These are phyloP conservation scores for Akabosia matsudoensis DNA, from an alignment of 1,140 invertebrate genomes.

Conservation along the genomic window DNA sequence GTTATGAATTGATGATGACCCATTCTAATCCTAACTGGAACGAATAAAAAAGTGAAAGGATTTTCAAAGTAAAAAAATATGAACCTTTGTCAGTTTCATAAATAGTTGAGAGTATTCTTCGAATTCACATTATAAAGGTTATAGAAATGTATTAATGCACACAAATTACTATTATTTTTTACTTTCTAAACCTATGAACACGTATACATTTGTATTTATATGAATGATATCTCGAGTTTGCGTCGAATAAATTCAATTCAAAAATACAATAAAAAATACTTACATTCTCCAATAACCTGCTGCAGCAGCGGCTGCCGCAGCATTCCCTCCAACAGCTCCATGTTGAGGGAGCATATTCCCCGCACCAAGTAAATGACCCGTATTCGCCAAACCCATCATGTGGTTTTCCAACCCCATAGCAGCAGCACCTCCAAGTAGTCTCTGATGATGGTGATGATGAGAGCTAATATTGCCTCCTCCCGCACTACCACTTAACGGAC, in stretches of 20 bases:
- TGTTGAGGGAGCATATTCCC: background rate
- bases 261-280: background rate
- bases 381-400: background rate
- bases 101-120: no score
- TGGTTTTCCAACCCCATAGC: background rate
- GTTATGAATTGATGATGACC: no score
- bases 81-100: no score
- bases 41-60: no score
- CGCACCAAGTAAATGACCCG: background rate
- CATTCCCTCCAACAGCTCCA: background rate
- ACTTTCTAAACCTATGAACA: no score
- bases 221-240: background rate
- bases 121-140: no score
- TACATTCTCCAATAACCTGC: constrained; percentile 9
- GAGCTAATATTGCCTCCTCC: background rate
- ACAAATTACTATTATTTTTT: no score
- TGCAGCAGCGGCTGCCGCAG: background rate
- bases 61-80: no score
- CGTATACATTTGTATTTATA: background rate
- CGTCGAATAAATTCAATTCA: no score
- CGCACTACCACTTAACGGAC: background rate
- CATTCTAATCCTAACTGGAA: no score
- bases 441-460: background rate
- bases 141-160: no score
- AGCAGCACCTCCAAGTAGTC: background rate